Evolutionary conservation across 2,888 invertebrate genomes (phyloP).

Genomic region (Plemyria rubiginata): DNA sequence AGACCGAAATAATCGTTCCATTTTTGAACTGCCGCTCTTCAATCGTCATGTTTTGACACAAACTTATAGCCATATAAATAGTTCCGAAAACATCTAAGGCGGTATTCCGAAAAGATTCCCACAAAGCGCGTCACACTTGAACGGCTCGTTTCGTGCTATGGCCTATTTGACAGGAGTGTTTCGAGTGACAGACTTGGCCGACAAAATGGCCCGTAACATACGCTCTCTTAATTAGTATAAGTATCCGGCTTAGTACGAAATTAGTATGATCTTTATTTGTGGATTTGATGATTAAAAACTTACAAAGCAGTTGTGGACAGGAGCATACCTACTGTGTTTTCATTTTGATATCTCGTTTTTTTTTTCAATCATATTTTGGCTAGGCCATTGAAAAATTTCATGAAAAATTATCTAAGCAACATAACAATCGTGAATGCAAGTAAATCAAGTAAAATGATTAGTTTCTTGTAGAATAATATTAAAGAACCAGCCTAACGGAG

Average conservation of each 20-base stretch:
- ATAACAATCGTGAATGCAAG: too few species aligned
- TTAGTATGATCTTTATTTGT: slow-evolving; percentile 43
- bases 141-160: slow-evolving; percentile 70
- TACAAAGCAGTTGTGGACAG: slow-evolving; percentile 19
- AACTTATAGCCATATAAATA: slow-evolving; percentile 37
- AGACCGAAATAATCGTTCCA: not conserved
- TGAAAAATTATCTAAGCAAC: too few species aligned
- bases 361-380: not conserved
- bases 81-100: slow-evolving; percentile 43
- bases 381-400: too few species aligned
- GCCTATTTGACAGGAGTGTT: slow-evolving; percentile 59
- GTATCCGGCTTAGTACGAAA: slow-evolving; percentile 66
- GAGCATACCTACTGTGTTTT: not conserved
- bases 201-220: slow-evolving; percentile 70
- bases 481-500: too few species aligned
- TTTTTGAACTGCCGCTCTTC: slow-evolving; percentile 17
- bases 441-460: too few species aligned
- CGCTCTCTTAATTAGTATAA: slow-evolving; percentile 78
- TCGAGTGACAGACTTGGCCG: slow-evolving; percentile 55
- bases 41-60: slow-evolving; percentile 42
- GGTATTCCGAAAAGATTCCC: slow-evolving; percentile 65
- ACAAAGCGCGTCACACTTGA: slow-evolving; percentile 60
- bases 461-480: too few species aligned
- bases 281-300: slow-evolving; percentile 27
- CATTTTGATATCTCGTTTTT: too few species aligned